Evolutionary conservation across 1,140 invertebrate genomes (phyloP), one percentile per base, ranked within the genome.

Genomic region (Lerema accius): DNA sequence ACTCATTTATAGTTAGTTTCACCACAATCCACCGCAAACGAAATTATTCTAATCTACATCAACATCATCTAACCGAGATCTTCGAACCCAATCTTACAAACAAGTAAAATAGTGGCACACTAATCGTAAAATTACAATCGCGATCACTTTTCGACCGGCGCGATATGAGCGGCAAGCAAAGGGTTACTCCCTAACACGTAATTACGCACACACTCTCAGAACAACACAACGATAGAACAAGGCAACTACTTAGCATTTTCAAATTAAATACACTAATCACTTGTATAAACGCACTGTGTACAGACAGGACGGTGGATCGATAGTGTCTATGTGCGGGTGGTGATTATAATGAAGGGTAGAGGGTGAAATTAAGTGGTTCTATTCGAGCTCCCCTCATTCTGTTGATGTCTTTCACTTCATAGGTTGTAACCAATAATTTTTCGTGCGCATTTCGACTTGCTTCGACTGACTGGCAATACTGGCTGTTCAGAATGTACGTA

Each of bases 231-330:
- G 62, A 82, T 80, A 81, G 78, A 85, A 84, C 86, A 86, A 84
- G 82, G 76, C 82, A 86, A 90, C 87, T 90, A 89, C 87, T 90
- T 90, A 90, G 86, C 87, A 88, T 90, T 90, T 90, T 90, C 86
- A 87, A 90, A 90, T 90, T 90, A 90, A 90, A 90, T 86, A 89
- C 87, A 90, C 84, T 90, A 90, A 90, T 89, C 86, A 90, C 84
- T 83, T 83, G 80, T 86, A 85, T 85, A 86, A 84, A 82, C 82
- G 79, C 70, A 69, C 35, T 55, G 77, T 75, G 76, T 81, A 84
- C 75, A 71, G 65, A 82, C 67, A 84, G 53, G 55, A 42, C 15
- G 50, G 16, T 59, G 58, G 85, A 85, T 87, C 86, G 83, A 86
- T 87, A 87, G 65, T 83, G 72, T 78, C 67, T 80, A 64, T 87